Evolutionary conservation across 2,888 invertebrate species (phyloP).

Genomic region (Choristoneura rosaceana): DNA sequence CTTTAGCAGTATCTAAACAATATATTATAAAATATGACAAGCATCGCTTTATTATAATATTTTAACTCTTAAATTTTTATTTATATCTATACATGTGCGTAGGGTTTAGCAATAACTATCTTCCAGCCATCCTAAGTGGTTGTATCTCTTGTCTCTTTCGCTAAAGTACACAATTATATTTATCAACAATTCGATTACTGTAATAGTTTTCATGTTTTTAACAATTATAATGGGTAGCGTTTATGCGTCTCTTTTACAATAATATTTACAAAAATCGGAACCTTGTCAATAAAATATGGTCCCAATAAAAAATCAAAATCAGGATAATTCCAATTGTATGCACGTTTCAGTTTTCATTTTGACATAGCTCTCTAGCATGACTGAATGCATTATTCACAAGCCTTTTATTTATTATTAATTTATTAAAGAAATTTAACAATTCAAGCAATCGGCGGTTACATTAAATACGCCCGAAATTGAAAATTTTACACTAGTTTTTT

Average conservation of each 20-base stretch:
- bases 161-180: slow-evolving; percentile 47
- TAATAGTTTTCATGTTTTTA: slow-evolving; percentile 21
- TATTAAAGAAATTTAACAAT: slow-evolving; percentile 45
- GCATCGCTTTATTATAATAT: slow-evolving; percentile 48
- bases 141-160: slow-evolving; percentile 47
- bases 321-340: slow-evolving; percentile 16
- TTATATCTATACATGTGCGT: slow-evolving; percentile 66
- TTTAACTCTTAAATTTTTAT: slow-evolving; percentile 50
- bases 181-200: slow-evolving; percentile 21
- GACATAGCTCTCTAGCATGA: slow-evolving; percentile 22
- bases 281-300: slow-evolving; percentile 44
- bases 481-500: neutral
- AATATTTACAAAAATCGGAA: slow-evolving; percentile 44
- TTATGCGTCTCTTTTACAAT: slow-evolving; percentile 22
- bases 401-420: slow-evolving; percentile 55
- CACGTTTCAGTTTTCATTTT: neutral
- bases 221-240: slow-evolving; percentile 20
- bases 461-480: slow-evolving; percentile 3
- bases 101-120: slow-evolving; percentile 67
- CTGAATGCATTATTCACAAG: slow-evolving; percentile 73
- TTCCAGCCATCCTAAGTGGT: slow-evolving; percentile 64
- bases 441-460: slow-evolving; percentile 15
- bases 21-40: slow-evolving; percentile 18
- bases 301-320: slow-evolving; percentile 44
- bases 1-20: slow-evolving; percentile 15